Conservation (phyloP, 2,888 invertebrate species). For the Iphiclides podalirius region DNA sequence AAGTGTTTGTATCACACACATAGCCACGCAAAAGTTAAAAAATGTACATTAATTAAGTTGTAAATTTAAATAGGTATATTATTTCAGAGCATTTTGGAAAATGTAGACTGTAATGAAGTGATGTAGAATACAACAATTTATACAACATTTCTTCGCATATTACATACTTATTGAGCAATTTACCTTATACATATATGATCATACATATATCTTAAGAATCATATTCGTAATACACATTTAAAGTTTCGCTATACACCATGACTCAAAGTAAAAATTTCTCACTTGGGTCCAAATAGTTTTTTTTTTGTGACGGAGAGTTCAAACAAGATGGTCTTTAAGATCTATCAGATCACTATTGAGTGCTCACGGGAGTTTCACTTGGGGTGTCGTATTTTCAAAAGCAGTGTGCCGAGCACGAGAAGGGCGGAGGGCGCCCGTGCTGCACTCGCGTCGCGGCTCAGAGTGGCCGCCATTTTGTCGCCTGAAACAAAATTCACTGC, state of each 20-base stretch:
- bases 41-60: too few species aligned
- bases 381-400: conserved; percentile 3
- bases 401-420: conserved; percentile 40
- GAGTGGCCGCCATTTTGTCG: conserved; percentile 94
- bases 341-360: background rate
- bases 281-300: background rate
- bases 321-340: background rate
- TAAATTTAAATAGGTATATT: too few species aligned
- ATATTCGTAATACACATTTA: background rate
- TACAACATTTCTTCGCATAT: too few species aligned
- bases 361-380: background rate
- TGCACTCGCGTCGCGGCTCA: conserved; percentile 84
- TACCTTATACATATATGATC: too few species aligned
- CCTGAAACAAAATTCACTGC: conserved; percentile 77
- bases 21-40: too few species aligned
- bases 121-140: too few species aligned
- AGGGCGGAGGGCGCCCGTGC: conserved; percentile 42
- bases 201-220: background rate
- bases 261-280: background rate
- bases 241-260: background rate
- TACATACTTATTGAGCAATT: too few species aligned
- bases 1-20: too few species aligned
- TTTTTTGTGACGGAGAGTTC: background rate
- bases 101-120: too few species aligned
- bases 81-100: too few species aligned